phyloP scores from a whole-genome alignment of 1,140 invertebrate species.

The Eueides isabella region DNA sequence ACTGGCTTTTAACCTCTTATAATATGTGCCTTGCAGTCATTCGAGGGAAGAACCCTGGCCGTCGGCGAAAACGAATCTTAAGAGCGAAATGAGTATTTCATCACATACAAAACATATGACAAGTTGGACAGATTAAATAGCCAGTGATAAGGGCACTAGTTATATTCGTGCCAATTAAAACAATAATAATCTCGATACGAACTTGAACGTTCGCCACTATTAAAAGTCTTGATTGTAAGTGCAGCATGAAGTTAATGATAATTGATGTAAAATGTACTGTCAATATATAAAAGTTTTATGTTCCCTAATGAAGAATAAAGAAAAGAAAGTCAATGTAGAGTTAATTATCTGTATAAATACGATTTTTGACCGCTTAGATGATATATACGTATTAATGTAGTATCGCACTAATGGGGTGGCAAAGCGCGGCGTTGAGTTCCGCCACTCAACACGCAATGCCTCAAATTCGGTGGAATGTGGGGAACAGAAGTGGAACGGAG shows the following conservation, averaged over 20 bases:
- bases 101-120: slow-evolving; percentile 8
- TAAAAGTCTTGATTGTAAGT: neutral
- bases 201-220: slow-evolving; percentile 4
- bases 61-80: neutral
- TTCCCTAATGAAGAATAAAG: neutral
- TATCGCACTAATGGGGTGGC: no score
- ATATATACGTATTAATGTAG: no score
- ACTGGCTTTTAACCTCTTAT: neutral
- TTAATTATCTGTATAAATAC: neutral
- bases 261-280: slow-evolving; percentile 5
- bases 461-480: no score
- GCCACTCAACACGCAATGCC: no score
- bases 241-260: neutral
- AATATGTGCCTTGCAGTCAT: neutral
- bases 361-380: neutral
- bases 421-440: no score
- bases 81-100: neutral
- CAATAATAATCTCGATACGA: neutral
- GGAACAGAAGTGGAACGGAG: no score
- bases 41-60: neutral
- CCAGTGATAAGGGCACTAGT: slow-evolving; percentile 6
- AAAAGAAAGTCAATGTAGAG: neutral
- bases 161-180: slow-evolving; percentile 1
- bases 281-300: neutral
- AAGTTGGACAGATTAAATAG: slow-evolving; percentile 11